phyloP scores from a whole-genome alignment of 2,797 vertebrate genomes.

The Triplophysa yarkandensis region DNA sequence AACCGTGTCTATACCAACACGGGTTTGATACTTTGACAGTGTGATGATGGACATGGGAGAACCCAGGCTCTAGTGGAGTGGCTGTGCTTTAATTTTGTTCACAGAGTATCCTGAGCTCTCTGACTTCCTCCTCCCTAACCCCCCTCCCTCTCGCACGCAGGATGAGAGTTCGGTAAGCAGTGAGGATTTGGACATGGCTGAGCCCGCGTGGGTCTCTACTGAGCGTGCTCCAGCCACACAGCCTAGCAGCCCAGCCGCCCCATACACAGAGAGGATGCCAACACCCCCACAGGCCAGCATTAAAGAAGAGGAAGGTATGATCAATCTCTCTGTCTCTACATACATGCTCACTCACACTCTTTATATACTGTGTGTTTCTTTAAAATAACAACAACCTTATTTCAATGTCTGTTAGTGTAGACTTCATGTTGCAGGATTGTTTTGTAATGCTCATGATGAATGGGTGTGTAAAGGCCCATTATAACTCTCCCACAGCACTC shows the following conservation, averaged over 20 bases:
- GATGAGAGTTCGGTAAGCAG: slow-evolving; percentile 97
- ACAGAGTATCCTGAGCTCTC: slow-evolving; percentile 40
- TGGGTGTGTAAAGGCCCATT: slow-evolving; percentile 47
- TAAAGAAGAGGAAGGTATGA: slow-evolving; percentile 91
- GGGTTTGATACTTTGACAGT: neutral
- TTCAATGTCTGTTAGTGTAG: slow-evolving; percentile 18
- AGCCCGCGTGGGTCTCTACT: slow-evolving; percentile 91
- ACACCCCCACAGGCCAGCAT: slow-evolving; percentile 65
- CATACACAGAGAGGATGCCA: slow-evolving; percentile 82
- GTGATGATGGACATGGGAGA: slow-evolving; percentile 10
- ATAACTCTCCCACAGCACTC: slow-evolving; percentile 46
- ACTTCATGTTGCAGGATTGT: slow-evolving; percentile 39
- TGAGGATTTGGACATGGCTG: slow-evolving; percentile 92
- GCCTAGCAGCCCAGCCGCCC: slow-evolving; percentile 82
- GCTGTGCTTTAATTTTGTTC: slow-evolving; percentile 35
- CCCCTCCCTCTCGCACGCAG: slow-evolving; percentile 65
- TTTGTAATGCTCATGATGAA: slow-evolving; percentile 44
- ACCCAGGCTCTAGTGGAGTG: slow-evolving; percentile 4
- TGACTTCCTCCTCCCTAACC: slow-evolving; percentile 33
- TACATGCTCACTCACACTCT: slow-evolving; percentile 4
- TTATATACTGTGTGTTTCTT: slow-evolving; percentile 26
- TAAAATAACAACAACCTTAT: slow-evolving; percentile 19
- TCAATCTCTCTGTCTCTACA: neutral
- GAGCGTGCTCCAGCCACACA: slow-evolving; percentile 87
- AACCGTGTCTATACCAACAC: slow-evolving; percentile 7